These are phyloP conservation scores for Archips crataeganus DNA, from an alignment of 2,888 invertebrate genomes.

Conservation along the genomic window DNA sequence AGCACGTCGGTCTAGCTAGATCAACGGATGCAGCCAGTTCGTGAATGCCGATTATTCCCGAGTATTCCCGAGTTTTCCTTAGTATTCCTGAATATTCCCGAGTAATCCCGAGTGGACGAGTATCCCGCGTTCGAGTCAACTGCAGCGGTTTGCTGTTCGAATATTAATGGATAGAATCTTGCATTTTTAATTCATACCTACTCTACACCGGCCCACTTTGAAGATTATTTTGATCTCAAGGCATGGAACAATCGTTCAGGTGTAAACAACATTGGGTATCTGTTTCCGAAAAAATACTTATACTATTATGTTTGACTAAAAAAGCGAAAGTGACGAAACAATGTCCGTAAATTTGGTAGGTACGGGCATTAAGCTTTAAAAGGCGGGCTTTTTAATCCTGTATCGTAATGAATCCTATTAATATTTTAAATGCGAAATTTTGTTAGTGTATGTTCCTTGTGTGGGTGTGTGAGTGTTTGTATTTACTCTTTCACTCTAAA, in stretches of 20 bases:
- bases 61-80: neutral
- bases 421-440: too few relatives aligned
- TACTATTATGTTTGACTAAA: too few relatives aligned
- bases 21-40: conserved; percentile 11
- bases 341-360: too few relatives aligned
- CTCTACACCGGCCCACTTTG: neutral
- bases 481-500: too few relatives aligned
- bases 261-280: neutral
- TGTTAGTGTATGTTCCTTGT: too few relatives aligned
- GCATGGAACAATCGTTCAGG: neutral
- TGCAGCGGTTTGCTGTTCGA: neutral
- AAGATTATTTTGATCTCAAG: neutral
- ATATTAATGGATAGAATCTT: neutral
- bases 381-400: too few relatives aligned
- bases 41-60: neutral
- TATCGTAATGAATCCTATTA: too few relatives aligned
- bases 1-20: neutral
- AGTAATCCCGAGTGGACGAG: neutral
- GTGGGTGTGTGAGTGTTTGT: too few relatives aligned
- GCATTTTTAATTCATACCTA: neutral
- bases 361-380: too few relatives aligned
- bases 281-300: too few relatives aligned
- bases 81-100: conserved; percentile 5
- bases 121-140: neutral
- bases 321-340: too few relatives aligned